Evolutionary conservation across 1,140 invertebrate species (phyloP), one percentile per base, ranked within the genome.

Genomic region (Temnothorax longispinosus): DNA sequence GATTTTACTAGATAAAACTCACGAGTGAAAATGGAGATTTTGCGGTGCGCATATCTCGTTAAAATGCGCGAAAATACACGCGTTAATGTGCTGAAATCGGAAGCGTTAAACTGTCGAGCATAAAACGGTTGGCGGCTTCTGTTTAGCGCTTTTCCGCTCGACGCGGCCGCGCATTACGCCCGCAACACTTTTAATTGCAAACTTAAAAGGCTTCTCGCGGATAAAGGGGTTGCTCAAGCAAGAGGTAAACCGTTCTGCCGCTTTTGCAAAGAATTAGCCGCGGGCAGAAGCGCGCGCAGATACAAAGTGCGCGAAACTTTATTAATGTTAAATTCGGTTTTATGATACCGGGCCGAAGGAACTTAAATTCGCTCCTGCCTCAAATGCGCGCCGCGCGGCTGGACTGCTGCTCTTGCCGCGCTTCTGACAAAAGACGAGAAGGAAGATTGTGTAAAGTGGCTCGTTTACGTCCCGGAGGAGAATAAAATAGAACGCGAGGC

Each of bases 261-360:
- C 47, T 75, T 69, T 86, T 67, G 52, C 75, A 38, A 86, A 81
- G 85, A 80, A 86, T 78, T 78, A 86, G 75, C 85, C 64, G 85
- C 60, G n/a, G 76, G 85, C 85, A 67, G 75, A 86, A 69, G 85
- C 75, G 64, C 60, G 41, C 64, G 85, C 44, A 80, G 85, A 86
- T 86, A 86, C 85, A 86, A 86, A 86, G 85, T 62, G 74, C 75
- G 76, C 85, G 52, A 81, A 86, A 86, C 85, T 86, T 86, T 86
- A 86, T 86, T 86, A 86, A 80, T 78, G 85, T 86, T 86, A 80
- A 86, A 86, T 86, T 86, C 50, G 85, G 85, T 86, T 86, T 86
- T 81, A 86, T 86, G 76, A 86, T 86, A 64, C 52, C 85, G 47
- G 27, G n/a, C 80, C 64, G 64, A 81, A 69, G 64, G 50, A 80